Base-by-base conservation (phyloP, 2,113 vertebrate species). In the Callorhinus ursinus region DNA sequence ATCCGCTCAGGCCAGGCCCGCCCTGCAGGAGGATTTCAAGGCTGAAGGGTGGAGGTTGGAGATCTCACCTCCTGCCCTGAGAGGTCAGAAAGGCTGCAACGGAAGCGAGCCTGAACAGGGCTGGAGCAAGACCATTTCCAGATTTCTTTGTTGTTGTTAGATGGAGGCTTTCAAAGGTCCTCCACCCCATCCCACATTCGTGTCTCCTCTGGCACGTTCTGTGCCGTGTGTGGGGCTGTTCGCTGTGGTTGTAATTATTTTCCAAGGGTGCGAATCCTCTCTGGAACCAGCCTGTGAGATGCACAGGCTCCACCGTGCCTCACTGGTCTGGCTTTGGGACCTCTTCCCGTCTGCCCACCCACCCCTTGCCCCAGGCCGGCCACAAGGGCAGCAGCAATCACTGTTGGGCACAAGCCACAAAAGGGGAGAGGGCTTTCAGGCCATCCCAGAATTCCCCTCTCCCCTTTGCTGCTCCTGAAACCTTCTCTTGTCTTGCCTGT, bases 171-270 rank as follows among this genome's bases (percentile, higher is more conserved):
- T 81, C 80, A 79, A 88, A 81, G 83, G 26, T 59, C 36, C 76
- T 97, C 51, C 53, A 31, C 6, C 5, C 8, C 14, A 42, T 61
- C 14, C 46, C 69, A 5, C 15, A 2, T 11, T 5, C 24, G 26
- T 31, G 31, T 87, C 82, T 63, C 51, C 42, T 90, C 33, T 28
- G 13, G 1, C 39, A 57, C 61, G 57, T 39, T 71, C 71, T 5
- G 49, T 21, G 67, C n/a, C 19, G 67, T 36, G 9, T 10, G 33
- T 16, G 36, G 55, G 61, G 87, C 51, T 87, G 71, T 46, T 77
- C 84, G 22, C 67, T 42, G 14, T 84, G 36, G 33, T 53, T 83
- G 42, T 24, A 90, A 95, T 88, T 93, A 59, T 90, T 91, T 93
- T 57, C 82, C 80, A 61, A 46, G 65, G 61, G 53, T 67, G 39